These are phyloP conservation scores for Andrena hattorfiana DNA, from an alignment of 2,888 invertebrate genomes.

Conservation along the genomic window DNA sequence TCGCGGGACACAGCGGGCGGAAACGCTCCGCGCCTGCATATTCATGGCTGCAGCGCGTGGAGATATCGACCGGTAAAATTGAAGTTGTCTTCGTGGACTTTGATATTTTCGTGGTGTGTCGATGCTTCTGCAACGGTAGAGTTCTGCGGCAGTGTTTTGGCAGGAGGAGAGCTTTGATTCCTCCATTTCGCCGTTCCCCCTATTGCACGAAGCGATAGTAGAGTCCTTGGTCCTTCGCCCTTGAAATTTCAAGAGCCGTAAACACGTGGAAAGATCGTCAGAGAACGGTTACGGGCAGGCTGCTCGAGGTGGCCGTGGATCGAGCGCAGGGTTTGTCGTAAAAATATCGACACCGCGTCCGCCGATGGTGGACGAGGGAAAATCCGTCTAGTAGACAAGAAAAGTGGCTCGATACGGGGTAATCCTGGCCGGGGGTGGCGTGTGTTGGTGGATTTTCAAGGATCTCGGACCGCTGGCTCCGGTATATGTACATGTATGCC, in stretches of 20 bases:
- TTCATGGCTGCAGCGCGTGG: neutral
- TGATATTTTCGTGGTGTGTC: neutral
- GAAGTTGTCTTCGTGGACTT: neutral
- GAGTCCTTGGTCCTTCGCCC: neutral
- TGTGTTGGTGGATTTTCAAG: constrained; percentile 60
- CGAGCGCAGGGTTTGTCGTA: constrained; percentile 25
- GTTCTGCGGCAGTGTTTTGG: neutral
- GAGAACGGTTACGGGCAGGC: neutral
- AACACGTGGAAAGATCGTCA: constrained; percentile 10
- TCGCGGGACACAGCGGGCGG: neutral
- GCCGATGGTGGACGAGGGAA: constrained; percentile 5
- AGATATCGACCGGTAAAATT: neutral
- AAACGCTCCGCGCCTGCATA: neutral
- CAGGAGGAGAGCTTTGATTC: neutral
- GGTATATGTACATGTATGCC: neutral
- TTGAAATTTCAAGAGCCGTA: neutral
- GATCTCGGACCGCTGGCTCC: constrained; percentile 43
- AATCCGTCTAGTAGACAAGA: constrained; percentile 54
- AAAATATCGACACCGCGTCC: constrained; percentile 36
- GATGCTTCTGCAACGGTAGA: neutral
- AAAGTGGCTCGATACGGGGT: constrained; percentile 51
- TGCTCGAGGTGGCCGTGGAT: neutral
- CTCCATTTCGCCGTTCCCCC: neutral
- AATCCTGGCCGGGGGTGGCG: constrained; percentile 55
- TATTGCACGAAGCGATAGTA: neutral